Conservation (phyloP, 2,113 vertebrate species). For the Galbula dea region DNA sequence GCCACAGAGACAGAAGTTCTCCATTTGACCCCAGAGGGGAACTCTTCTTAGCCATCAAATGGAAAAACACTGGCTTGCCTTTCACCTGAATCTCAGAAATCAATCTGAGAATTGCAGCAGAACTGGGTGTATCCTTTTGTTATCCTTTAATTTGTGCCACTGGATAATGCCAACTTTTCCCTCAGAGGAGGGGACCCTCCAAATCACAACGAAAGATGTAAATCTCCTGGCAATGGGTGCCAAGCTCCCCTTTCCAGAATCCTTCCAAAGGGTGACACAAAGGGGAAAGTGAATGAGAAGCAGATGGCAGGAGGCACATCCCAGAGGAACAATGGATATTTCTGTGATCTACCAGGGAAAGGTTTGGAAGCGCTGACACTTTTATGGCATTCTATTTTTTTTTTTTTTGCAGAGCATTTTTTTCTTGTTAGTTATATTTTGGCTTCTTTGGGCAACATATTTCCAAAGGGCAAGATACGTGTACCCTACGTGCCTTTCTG, state of each 20-base stretch:
- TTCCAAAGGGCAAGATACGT: constrained; percentile 26
- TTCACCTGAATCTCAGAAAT: constrained; percentile 29
- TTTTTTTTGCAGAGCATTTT: constrained; percentile 35
- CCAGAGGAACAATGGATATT: constrained; percentile 31
- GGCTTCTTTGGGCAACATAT: constrained; percentile 24
- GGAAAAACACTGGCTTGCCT: constrained; percentile 15
- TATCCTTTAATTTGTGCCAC: constrained; percentile 21
- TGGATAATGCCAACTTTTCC: constrained; percentile 16
- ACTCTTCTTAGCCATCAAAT: not conserved
- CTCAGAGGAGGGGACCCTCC: not conserved
- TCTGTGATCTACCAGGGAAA: constrained; percentile 59
- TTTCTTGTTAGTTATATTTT: constrained; percentile 46
- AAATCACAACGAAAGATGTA: constrained; percentile 36
- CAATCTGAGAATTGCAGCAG: not conserved
- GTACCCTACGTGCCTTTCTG: not conserved
- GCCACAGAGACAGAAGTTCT: not conserved
- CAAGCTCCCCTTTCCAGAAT: constrained; percentile 14
- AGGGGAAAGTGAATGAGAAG: constrained; percentile 45
- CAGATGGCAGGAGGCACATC: constrained; percentile 15
- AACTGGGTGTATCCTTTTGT: constrained; percentile 33
- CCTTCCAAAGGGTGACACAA: not conserved
- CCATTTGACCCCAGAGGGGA: not conserved
- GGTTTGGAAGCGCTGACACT: constrained; percentile 51
- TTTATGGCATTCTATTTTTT: constrained; percentile 51
- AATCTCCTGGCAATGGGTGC: constrained; percentile 9